Conservation (phyloP, 2,113 vertebrate species). For the Cettia cetti region DNA sequence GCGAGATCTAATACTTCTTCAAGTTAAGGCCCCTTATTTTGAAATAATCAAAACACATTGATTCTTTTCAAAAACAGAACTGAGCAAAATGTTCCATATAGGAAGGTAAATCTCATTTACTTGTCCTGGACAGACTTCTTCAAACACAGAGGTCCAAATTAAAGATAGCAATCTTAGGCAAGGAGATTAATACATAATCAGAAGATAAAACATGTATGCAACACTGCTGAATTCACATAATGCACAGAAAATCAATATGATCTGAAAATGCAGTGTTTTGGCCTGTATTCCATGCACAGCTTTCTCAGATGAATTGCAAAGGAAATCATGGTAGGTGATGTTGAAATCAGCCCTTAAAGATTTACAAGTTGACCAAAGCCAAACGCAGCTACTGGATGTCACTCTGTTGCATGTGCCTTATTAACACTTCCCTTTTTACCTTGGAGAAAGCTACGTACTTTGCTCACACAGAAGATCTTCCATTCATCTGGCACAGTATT, state of each 20-base stretch:
- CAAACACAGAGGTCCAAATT: neutral
- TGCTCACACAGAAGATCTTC: neutral
- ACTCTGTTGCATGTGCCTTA: neutral
- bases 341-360: neutral
- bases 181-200: neutral
- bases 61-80: neutral
- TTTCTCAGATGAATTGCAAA: neutral
- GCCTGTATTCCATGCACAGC: neutral
- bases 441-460: neutral
- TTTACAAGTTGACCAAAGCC: neutral
- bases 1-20: neutral
- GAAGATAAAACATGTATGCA: neutral
- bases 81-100: neutral
- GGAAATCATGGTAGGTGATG: neutral
- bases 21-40: neutral
- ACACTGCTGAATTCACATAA: neutral
- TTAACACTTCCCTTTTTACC: neutral
- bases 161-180: neutral
- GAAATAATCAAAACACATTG: neutral
- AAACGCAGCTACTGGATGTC: accelerated
- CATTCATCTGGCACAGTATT: neutral
- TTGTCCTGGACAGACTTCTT: neutral
- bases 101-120: neutral
- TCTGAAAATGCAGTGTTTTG: neutral
- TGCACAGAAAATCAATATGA: neutral